Base-by-base conservation (phyloP, 2,888 invertebrate genomes). In the Metellina segmentata region DNA sequence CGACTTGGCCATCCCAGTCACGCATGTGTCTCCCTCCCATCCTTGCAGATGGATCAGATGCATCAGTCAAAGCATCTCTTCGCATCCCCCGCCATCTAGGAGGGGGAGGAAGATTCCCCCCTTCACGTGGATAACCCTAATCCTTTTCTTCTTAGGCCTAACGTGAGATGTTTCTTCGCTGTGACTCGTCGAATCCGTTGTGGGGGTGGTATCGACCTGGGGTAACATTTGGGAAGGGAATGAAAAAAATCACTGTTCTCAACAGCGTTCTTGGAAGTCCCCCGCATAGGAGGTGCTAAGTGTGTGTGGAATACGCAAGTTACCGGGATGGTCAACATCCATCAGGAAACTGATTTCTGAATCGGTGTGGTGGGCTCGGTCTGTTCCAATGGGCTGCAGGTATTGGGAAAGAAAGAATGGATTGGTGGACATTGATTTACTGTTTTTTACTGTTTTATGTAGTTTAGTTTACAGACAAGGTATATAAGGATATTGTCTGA, bases 141-240 rank as follows among this genome's bases (percentile, higher is more conserved):
- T 89, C 89, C 89, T 89, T 89, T 89, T 89, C 89, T 83, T 89
- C 82, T 89, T 83, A 78, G 82, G 19, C 83, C 89, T 89, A 89
- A 89, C 89, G 89, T 77, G 83, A 89, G 83, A 89, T 83, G 89
- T 71, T 82, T 83, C 89, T 83, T 89, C 89, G 61, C 75, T 34
- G 77, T 77, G 89, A 88, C 88, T 81, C 82, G 89, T 89, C 89
- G 89, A 89, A 89, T 81, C 70, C 82, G 51, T 61, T 16, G 51
- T 69, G 61, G 61, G 70, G 6, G 48, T 16, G 83, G 70, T 83
- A 89, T 89, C 89, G 89, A 89, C 78, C 89, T 51, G 83, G 19
- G 81, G 89, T 83, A 89, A 89, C 89, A 83, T 83, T 89, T 83
- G 89, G 89, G 61, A 19, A 51, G 16, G 49, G 71, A 8, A 52